Conservation (phyloP, 2,888 invertebrate genomes). For the Eumerus sabulonum region DNA sequence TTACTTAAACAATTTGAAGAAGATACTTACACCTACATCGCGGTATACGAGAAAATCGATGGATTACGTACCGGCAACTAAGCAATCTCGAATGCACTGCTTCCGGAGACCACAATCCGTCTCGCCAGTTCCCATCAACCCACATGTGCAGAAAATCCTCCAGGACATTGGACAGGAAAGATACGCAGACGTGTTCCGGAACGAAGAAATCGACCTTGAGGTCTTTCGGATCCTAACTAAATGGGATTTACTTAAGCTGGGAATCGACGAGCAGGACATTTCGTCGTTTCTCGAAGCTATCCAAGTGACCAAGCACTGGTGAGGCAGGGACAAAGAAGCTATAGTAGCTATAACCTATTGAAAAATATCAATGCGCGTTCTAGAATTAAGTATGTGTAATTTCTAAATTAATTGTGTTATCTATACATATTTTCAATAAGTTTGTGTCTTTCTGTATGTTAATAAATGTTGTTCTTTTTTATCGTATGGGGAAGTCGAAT, state of each 20-base stretch:
- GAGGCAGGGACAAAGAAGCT: background rate
- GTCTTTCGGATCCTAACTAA: conserved; percentile 55
- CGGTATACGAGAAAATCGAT: conserved; percentile 31
- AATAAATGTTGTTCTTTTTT: conserved; percentile 22
- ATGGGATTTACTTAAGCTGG: conserved; percentile 42
- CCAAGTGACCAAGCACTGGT: conserved; percentile 16
- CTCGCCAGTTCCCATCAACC: conserved; percentile 30
- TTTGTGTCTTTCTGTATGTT: background rate
- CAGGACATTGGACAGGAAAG: conserved; percentile 54
- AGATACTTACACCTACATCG: conserved; percentile 39
- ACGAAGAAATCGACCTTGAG: conserved; percentile 57
- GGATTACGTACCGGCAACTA: conserved; percentile 25
- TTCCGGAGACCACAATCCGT: conserved; percentile 14
- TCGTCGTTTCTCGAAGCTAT: conserved; percentile 33
- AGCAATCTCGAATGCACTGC: conserved; percentile 38
- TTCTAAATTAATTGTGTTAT: background rate
- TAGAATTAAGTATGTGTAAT: too few relatives aligned
- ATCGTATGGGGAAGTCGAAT: too few relatives aligned
- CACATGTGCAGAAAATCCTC: conserved; percentile 32
- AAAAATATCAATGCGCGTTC: too few relatives aligned
- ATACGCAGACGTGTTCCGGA: conserved; percentile 42
- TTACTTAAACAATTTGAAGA: conserved; percentile 43
- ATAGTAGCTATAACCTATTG: background rate
- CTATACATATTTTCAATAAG: background rate
- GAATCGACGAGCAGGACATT: conserved; percentile 44